Base-by-base conservation (phyloP, 2,113 vertebrate genomes). In the Scomber japonicus region DNA sequence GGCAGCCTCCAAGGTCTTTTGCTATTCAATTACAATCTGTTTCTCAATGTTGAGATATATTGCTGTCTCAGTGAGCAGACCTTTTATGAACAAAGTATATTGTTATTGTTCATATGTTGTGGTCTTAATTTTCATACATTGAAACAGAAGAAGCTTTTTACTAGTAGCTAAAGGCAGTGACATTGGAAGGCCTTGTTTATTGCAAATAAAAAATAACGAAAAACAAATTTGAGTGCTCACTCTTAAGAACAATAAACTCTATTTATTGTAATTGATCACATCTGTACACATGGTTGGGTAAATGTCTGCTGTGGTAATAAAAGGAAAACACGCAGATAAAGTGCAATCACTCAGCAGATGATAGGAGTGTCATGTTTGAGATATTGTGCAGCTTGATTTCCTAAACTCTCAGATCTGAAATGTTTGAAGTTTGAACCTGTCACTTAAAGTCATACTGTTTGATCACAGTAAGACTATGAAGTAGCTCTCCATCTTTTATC, bases 241-340 rank as follows among this genome's bases (percentile, higher is more conserved):
- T 70, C 48, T 44, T 19, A 51, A 72, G 19, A 75, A 82, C 48
- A 76, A 74, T 85, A 69, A 77, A 78, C 68, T 57, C 48, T 31
- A 78, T 85, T 76, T 68, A 68, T 66, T 74, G 1, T 88, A 71
- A 87, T 75, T 67, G 44, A 50, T 78, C 45, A 44, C 69, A 87
- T 80, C 51, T 80, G 81, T 70, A 6, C 50, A 57, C 16, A 35
- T 0, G 3, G 24, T 5, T 0, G 21, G 61, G 7, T 14, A 35
- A 60, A 73, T 51, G 19, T 24, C 46, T 0, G 70, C 49, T 44
- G 30, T 46, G 16, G 35, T 14, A 71, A 40, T 81, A 50, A 45
- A 54, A 73, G 27, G 8, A 30, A 70, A 82, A 62, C 11, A n/a
- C 72, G 49, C 5, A n/a, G 68, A 67, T 83, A 51, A 65, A 11